Base-by-base conservation (phyloP, 2,888 invertebrate genomes). In the Pheosia tremula region DNA sequence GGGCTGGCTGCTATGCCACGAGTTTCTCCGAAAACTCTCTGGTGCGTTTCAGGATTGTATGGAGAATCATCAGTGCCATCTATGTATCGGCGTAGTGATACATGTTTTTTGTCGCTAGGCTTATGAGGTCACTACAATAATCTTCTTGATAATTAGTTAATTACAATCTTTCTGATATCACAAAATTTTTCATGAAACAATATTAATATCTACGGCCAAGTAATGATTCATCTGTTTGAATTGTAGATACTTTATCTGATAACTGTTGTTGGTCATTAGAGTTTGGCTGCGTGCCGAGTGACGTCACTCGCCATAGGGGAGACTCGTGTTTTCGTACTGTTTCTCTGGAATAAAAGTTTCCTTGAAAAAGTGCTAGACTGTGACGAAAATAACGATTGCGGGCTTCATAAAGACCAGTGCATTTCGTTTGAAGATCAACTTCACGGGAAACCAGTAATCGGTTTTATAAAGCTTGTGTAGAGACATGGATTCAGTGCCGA, bases 201-300 rank as follows among this genome's bases (percentile, higher is more conserved):
- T 50, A 24, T 24, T 4, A 9, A 24, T 24, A 50, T 24, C 24
- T 24, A 24, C 24, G 24, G 9, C 50, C 5, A 50, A 13, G 37
- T 8, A 10, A 53, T 53, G 53, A 53, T 36, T 53, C 53, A 53
- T 53, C 0, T 24, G 38, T 53, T 36, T 11, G 37, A 37, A 53
- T 53, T 53, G 37, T 11, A 37, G 4, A 6, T 53, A 37, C 4
- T 24, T 50, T 50, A 24, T 37, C 53, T 10, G 53, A 53, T 53
- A 53, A 53, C 53, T 53, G 53, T 13, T 50, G 50, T 53, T 38
- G 37, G 53, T 53, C 53, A 37, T 53, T 53, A 53, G 50, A 11
- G 10, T 11, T 24, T 53, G 53, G 53, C 53, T 11, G 10, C 37
- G 53, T 53, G 53, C 53, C 53, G 37, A 11, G 37, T 37, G 53